These are phyloP conservation scores for Tethea ocularis DNA, from an alignment of 2,888 invertebrate species.

Conservation along the genomic window DNA sequence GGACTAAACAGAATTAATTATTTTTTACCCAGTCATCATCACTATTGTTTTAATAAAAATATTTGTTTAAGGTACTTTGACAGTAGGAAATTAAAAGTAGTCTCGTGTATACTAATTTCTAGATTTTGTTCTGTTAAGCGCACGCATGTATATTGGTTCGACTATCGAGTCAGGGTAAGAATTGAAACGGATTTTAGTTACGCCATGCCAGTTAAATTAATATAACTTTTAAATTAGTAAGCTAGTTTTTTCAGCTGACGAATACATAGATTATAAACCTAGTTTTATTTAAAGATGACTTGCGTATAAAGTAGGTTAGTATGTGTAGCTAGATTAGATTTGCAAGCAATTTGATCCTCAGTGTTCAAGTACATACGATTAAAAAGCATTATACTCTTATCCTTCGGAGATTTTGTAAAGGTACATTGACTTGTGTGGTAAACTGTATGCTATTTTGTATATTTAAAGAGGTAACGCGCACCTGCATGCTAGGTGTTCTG, in stretches of 20 bases:
- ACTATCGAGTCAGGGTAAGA: slow-evolving; percentile 72
- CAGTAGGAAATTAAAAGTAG: no score
- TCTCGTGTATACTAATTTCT: slow-evolving; percentile 16
- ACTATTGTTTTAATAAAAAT: no score
- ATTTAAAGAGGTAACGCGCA: slow-evolving; percentile 28
- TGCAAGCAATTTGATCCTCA: not conserved
- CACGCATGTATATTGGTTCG: slow-evolving; percentile 69
- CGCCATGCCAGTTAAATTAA: not conserved
- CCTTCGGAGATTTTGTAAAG: slow-evolving; percentile 18
- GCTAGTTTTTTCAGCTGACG: slow-evolving; percentile 4
- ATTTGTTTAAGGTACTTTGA: no score
- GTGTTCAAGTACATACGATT: not conserved
- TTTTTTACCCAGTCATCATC: no score
- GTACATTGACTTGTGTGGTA: slow-evolving; percentile 17
- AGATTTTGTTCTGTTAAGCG: slow-evolving; percentile 52
- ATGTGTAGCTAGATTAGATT: not conserved
- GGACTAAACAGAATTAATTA: no score
- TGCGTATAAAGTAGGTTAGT: slow-evolving; percentile 1
- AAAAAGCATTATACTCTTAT: not conserved
- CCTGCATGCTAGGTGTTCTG: slow-evolving; percentile 49
- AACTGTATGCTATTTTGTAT: slow-evolving; percentile 25
- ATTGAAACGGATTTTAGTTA: not conserved
- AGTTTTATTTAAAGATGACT: not conserved
- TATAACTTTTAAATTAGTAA: not conserved
- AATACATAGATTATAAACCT: not conserved